Percentiles rank a stretch among this genome's conserved stretches.
phyloP scores from a whole-genome alignment of 2,888 invertebrate genomes.

The Drosophila paramelanica region DNA sequence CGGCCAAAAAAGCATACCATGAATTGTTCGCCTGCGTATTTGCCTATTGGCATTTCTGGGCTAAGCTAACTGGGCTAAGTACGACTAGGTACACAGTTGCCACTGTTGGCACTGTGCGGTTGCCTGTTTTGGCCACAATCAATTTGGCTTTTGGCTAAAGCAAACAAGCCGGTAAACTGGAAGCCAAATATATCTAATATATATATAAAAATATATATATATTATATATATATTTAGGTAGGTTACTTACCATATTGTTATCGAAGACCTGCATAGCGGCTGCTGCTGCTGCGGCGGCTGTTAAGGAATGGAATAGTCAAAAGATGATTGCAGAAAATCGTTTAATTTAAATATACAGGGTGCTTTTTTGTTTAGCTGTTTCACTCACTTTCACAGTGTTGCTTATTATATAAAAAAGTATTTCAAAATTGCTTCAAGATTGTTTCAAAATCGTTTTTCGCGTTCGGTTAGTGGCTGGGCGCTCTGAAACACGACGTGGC shows the following conservation, averaged over 20 bases:
- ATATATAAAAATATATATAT: neutral
- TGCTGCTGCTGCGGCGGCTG: constrained; percentile 40
- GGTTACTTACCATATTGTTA: constrained; percentile 79
- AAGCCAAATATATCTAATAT: constrained; percentile 4
- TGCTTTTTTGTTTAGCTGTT: neutral
- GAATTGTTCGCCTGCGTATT: constrained; percentile 33
- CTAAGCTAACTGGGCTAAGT: constrained; percentile 71
- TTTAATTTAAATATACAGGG: neutral
- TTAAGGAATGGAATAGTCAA: constrained; percentile 7
- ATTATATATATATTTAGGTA: neutral
- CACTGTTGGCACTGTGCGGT: constrained; percentile 1
- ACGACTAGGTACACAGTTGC: constrained; percentile 33
- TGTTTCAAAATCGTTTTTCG: constrained; percentile 39
- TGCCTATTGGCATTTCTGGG: constrained; percentile 67
- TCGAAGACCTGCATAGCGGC: constrained; percentile 82
- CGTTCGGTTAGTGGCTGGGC: constrained; percentile 67
- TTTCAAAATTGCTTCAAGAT: constrained; percentile 20
- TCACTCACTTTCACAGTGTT: constrained; percentile 65
- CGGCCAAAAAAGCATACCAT: constrained; percentile 14
- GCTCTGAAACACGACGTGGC: constrained; percentile 81
- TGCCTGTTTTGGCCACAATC: constrained; percentile 31
- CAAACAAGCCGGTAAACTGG: constrained; percentile 24
- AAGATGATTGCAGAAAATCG: constrained; percentile 2
- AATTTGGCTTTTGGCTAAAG: constrained; percentile 44
- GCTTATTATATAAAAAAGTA: constrained; percentile 40